phyloP scores from a whole-genome alignment of 1,140 invertebrate genomes.

The Popillia japonica region DNA sequence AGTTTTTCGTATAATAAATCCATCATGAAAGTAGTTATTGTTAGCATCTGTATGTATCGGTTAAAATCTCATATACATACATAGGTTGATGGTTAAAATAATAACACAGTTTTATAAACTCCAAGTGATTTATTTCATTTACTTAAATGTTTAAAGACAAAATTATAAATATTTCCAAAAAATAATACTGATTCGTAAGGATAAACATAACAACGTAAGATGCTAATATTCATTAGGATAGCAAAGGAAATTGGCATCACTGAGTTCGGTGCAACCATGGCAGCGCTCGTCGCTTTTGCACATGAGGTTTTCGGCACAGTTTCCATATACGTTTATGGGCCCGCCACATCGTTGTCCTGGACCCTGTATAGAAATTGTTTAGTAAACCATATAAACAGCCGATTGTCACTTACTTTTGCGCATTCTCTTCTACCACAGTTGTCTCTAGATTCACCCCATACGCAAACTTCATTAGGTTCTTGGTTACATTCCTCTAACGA shows the following conservation, averaged over 20 bases:
- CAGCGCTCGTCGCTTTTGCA: slow-evolving; percentile 63
- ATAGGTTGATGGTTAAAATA: background rate
- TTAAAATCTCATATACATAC: no score
- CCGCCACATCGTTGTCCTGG: slow-evolving; percentile 65
- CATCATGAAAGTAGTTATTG: no score
- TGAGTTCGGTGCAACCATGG: slow-evolving; percentile 58
- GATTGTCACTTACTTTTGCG: slow-evolving; percentile 52
- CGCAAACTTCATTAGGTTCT: slow-evolving; percentile 49
- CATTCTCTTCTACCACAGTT: slow-evolving; percentile 54
- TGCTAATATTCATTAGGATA: background rate
- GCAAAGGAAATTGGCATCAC: slow-evolving; percentile 12
- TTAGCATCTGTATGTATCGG: no score
- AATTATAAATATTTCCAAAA: slow-evolving; percentile 24
- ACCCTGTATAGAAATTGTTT: slow-evolving; percentile 58
- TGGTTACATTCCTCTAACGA: slow-evolving; percentile 53
- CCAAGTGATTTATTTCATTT: slow-evolving; percentile 14
- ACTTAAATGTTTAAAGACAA: slow-evolving; percentile 7
- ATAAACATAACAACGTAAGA: background rate
- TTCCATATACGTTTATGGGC: slow-evolving; percentile 57
- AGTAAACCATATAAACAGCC: background rate
- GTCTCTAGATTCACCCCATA: slow-evolving; percentile 55
- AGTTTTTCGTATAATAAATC: no score
- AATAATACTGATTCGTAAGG: slow-evolving; percentile 6
- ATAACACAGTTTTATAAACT: background rate
- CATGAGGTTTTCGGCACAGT: slow-evolving; percentile 65